Base-by-base conservation (phyloP, 2,113 vertebrate genomes). In the Zapornia atra region DNA sequence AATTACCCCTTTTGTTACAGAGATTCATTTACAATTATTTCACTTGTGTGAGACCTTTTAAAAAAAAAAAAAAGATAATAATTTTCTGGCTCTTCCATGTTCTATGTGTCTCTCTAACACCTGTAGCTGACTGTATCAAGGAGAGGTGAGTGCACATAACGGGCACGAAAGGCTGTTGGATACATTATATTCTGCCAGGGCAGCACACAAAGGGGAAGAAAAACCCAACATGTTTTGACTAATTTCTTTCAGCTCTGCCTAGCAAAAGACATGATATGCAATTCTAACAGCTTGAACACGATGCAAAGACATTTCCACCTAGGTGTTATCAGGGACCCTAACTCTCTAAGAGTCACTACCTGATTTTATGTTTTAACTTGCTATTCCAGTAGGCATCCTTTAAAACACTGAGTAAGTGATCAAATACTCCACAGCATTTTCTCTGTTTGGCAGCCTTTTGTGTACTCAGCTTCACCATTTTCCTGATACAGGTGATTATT, bases 111-210 rank as follows among this genome's bases (percentile, higher is more conserved):
- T 54, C 90, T 78, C 81, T 46, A 91, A 64, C 61, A 84, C 11
- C 16, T 59, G 10, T 8, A 40, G 31, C 2, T 54, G 25, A 50
- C 60, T 34, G 1, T 6, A n/a, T 2, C 40, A 61, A 86, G 13
- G 33, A 88, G n/a, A 73, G 10, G 11, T 5, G 78, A 70, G 14
- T n/a, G 21, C 60, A 64, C 2, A 0, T 38, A 66, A 56, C 34
- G 1, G 42, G 72, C 34, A 25, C 0, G 0, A 82, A 77, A 40
- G 44, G 31, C 12, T 56, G 6, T 10, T 11, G 2, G 51, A 89
- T 13, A 61, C 18, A 21, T 24, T 51, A 1, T 20, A 36, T 5
- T 12, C 31, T 61, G 34, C 15, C 76, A 80, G 33, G 77, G 21
- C 88, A 66, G 36, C 31, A 79, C 24, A 42, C 8, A 69, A 64